These are phyloP conservation scores for Gambusia affinis DNA, from an alignment of 2,113 vertebrate species.

Conservation along the genomic window DNA sequence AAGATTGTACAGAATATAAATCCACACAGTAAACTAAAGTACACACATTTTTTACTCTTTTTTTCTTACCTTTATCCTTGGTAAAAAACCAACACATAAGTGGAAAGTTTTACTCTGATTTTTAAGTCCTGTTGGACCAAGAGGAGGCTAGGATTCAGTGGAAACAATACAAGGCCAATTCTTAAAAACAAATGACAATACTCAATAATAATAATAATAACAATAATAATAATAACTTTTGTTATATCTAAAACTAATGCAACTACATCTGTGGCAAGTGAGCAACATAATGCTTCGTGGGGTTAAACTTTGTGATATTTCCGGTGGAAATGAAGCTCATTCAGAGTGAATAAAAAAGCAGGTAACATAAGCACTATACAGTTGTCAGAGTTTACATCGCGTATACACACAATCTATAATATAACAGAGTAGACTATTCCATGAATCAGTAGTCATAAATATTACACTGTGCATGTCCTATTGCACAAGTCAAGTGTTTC, in stretches of 20 bases:
- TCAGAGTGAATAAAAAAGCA: constrained; percentile 66
- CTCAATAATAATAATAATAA: too few relatives aligned
- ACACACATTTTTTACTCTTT: constrained; percentile 44
- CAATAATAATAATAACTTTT: constrained; percentile 17
- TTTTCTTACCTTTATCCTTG: constrained; percentile 39
- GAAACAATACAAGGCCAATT: constrained; percentile 52
- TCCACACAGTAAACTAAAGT: constrained; percentile 62
- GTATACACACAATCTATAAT: constrained; percentile 76
- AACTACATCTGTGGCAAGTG: constrained; percentile 54
- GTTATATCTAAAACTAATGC: constrained; percentile 56
- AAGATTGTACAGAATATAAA: constrained; percentile 70
- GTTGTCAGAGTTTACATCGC: constrained; percentile 70
- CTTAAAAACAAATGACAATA: constrained; percentile 14
- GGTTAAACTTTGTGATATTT: constrained; percentile 31
- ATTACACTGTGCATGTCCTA: constrained; percentile 73
- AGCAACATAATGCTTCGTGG: constrained; percentile 34
- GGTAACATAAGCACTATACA: constrained; percentile 75
- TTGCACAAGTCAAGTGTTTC: constrained; percentile 72
- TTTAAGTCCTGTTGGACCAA: constrained; percentile 24
- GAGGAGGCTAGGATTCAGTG: constrained; percentile 29
- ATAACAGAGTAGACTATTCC: constrained; percentile 72
- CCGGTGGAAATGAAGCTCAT: constrained; percentile 54
- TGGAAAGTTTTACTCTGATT: constrained; percentile 46
- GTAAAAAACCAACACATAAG: constrained; percentile 44
- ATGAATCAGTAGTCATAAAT: constrained; percentile 79